Conservation (phyloP, 2,888 invertebrate genomes). For the Lasioglossum lativentre region DNA sequence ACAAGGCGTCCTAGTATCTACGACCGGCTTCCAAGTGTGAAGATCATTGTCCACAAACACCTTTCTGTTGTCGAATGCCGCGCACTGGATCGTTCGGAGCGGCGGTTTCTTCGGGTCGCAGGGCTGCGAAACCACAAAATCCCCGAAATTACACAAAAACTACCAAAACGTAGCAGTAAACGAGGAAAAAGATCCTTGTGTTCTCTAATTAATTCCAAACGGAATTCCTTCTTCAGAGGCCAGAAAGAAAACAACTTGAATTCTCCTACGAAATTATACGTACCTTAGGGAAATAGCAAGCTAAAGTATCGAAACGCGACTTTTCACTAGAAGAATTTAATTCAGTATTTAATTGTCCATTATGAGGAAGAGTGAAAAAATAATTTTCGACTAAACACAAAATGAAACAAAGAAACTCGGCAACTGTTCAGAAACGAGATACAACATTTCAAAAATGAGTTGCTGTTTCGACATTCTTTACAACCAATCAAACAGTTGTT, state of each 20-base stretch:
- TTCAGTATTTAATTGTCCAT: too few species aligned
- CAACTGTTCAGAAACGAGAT: too few species aligned
- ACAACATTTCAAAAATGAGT: too few species aligned
- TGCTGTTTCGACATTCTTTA: too few species aligned
- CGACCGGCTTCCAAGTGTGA: slow-evolving; percentile 86
- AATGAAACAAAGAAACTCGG: too few species aligned
- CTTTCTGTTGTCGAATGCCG: slow-evolving; percentile 88
- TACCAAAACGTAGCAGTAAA: background rate
- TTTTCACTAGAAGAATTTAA: too few species aligned
- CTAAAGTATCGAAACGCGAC: background rate
- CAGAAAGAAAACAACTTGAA: background rate
- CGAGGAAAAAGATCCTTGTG: background rate
- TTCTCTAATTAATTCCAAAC: background rate
- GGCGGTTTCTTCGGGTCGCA: slow-evolving; percentile 90
- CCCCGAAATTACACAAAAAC: background rate
- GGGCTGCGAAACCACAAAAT: slow-evolving; percentile 63
- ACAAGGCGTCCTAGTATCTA: slow-evolving; percentile 88
- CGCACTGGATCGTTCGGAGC: slow-evolving; percentile 92
- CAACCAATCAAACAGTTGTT: too few species aligned
- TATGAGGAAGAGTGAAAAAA: too few species aligned
- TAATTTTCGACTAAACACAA: too few species aligned
- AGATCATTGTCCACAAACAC: slow-evolving; percentile 64
- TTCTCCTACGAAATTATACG: background rate
- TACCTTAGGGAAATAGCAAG: background rate
- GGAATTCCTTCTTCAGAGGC: background rate